These are phyloP conservation scores for Microctenopoma steveboyesi DNA, from an alignment of 2,797 vertebrate species.

Conservation along the genomic window DNA sequence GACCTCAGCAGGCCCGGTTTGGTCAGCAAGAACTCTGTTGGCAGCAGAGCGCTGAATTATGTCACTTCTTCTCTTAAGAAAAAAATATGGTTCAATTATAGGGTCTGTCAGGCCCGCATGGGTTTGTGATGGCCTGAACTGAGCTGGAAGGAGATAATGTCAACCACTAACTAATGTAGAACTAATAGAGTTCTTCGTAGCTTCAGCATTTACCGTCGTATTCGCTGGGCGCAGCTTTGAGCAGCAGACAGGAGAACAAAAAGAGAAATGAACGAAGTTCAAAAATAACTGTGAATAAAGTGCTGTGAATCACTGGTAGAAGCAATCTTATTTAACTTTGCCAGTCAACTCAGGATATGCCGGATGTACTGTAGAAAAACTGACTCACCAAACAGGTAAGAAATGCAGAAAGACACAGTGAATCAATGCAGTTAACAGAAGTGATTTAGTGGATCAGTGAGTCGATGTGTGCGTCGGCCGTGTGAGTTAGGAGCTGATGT, in stretches of 20 bases:
- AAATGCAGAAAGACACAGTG: slow-evolving; percentile 37
- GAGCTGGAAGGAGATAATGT: slow-evolving; percentile 39
- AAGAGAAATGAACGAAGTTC: background rate
- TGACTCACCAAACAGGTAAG: slow-evolving; percentile 42
- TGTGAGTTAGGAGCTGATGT: slow-evolving; percentile 42
- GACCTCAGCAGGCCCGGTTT: slow-evolving; percentile 45
- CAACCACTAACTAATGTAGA: slow-evolving; percentile 34
- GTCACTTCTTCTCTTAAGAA: slow-evolving; percentile 46
- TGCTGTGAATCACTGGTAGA: background rate
- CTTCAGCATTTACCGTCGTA: slow-evolving; percentile 12
- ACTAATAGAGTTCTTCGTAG: slow-evolving; percentile 8
- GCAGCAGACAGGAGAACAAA: slow-evolving; percentile 2
- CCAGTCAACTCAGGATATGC: slow-evolving; percentile 8
- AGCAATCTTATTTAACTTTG: slow-evolving; percentile 10
- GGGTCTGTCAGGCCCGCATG: slow-evolving; percentile 54
- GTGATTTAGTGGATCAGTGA: slow-evolving; percentile 59
- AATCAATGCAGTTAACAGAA: slow-evolving; percentile 59
- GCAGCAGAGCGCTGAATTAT: slow-evolving; percentile 48
- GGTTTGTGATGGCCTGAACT: slow-evolving; percentile 52
- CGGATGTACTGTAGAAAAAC: slow-evolving; percentile 5
- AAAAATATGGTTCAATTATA: slow-evolving; percentile 77
- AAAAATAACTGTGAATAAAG: background rate
- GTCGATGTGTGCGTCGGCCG: slow-evolving; percentile 56
- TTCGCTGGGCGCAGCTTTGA: slow-evolving; percentile 6
- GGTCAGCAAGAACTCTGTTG: slow-evolving; percentile 69